Evolutionary conservation across 1,140 invertebrate genomes (phyloP).

Genomic region (Octopus sinensis): DNA sequence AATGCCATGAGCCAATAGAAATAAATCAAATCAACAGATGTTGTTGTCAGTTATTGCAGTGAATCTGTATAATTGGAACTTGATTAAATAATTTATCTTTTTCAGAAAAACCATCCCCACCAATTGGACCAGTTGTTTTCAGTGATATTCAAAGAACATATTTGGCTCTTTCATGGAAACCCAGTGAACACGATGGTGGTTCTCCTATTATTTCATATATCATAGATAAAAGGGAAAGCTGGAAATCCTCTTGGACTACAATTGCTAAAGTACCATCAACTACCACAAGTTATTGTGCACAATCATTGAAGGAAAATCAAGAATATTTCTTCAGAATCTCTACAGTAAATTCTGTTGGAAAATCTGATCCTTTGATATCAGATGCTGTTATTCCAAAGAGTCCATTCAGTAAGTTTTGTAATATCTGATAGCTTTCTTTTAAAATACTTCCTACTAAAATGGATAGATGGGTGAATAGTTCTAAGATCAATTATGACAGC

Average conservation of each 20-base stretch:
- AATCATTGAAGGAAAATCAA: constrained; percentile 73
- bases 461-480: too few species aligned
- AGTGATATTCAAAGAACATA: constrained; percentile 58
- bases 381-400: constrained; percentile 72
- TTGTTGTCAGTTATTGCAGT: too few species aligned
- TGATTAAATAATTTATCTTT: neutral
- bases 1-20: too few species aligned
- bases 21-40: too few species aligned
- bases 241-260: constrained; percentile 43
- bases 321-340: constrained; percentile 95
- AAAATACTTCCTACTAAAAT: too few species aligned
- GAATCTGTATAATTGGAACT: too few species aligned
- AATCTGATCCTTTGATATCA: constrained; percentile 82
- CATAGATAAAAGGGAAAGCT: constrained; percentile 77
- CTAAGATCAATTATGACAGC: too few species aligned
- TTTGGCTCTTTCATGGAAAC: constrained; percentile 84
- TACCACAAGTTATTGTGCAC: constrained; percentile 32
- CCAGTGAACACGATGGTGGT: constrained; percentile 81
- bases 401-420: constrained; percentile 38
- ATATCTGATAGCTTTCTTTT: neutral
- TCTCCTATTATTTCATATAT: constrained; percentile 84
- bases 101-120: constrained; percentile 59
- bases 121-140: constrained; percentile 69
- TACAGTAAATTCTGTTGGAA: constrained; percentile 93
- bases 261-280: constrained; percentile 35